phyloP scores from a whole-genome alignment of 2,113 vertebrate genomes.

The Catharus bicknelli region DNA sequence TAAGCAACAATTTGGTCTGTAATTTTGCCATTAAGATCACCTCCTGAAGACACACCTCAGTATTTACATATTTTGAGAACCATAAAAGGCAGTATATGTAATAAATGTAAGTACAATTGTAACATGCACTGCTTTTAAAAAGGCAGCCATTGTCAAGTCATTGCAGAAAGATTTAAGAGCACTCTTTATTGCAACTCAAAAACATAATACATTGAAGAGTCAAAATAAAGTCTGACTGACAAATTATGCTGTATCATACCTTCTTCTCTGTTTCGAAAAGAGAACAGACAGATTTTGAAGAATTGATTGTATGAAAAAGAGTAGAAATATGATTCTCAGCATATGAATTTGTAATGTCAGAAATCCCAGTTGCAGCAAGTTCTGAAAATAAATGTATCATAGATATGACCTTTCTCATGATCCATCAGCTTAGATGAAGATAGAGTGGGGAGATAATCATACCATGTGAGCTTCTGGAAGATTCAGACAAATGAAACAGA shows the following conservation, averaged over 20 bases:
- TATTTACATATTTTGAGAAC: neutral
- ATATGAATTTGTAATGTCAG: neutral
- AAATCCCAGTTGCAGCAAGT: neutral
- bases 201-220: neutral
- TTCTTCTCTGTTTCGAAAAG: neutral
- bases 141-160: neutral
- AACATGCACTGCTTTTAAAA: neutral
- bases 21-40: neutral
- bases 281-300: neutral
- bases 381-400: neutral
- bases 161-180: neutral
- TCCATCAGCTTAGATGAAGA: neutral
- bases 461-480: neutral
- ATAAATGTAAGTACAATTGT: neutral
- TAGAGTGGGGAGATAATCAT: neutral
- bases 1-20: neutral
- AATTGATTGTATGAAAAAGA: neutral
- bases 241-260: neutral
- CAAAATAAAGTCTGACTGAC: neutral
- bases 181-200: neutral
- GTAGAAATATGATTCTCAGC: neutral
- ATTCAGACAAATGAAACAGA: slow-evolving; percentile 5
- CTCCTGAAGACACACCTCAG: neutral
- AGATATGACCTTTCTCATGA: neutral
- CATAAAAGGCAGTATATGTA: neutral